These are phyloP conservation scores for Geodia barretti DNA, from an alignment of 37 sponge, comb jelly and placozoan species.

Conservation along the genomic window DNA sequence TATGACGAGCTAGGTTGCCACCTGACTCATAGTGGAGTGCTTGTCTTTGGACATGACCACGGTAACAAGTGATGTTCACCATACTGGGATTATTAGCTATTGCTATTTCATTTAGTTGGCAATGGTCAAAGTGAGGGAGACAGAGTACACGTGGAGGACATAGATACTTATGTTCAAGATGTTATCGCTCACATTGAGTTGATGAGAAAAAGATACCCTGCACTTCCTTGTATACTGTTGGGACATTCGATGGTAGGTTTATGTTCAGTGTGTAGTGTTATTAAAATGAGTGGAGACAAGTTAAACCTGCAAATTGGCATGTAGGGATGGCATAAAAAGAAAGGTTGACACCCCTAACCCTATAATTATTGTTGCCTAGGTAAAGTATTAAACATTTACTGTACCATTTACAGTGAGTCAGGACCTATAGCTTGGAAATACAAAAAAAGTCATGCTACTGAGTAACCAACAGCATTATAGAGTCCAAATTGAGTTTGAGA, in stretches of 20 bases:
- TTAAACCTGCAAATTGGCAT: too few species aligned
- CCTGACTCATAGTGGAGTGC: constrained; percentile 30
- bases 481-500: too few species aligned
- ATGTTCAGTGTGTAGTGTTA: too few species aligned
- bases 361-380: too few species aligned
- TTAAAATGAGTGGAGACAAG: too few species aligned
- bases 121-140: constrained; percentile 79
- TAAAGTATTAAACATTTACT: too few species aligned
- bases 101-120: constrained; percentile 48
- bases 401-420: too few species aligned
- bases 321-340: too few species aligned
- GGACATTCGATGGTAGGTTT: constrained; percentile 81
- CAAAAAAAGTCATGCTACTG: too few species aligned
- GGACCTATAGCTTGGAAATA: too few species aligned
- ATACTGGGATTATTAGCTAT: background rate
- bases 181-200: constrained; percentile 39
- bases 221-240: constrained; percentile 59
- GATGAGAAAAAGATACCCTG: constrained; percentile 34
- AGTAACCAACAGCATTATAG: too few species aligned
- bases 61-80: constrained; percentile 36
- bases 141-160: constrained; percentile 29
- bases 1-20: constrained; percentile 46
- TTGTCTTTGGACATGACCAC: constrained; percentile 65
- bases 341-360: too few species aligned
- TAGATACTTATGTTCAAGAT: constrained; percentile 54